Evolutionary conservation across 1,140 invertebrate species (phyloP), one percentile per base, ranked within the genome.

Genomic region (Nebria ingens): DNA sequence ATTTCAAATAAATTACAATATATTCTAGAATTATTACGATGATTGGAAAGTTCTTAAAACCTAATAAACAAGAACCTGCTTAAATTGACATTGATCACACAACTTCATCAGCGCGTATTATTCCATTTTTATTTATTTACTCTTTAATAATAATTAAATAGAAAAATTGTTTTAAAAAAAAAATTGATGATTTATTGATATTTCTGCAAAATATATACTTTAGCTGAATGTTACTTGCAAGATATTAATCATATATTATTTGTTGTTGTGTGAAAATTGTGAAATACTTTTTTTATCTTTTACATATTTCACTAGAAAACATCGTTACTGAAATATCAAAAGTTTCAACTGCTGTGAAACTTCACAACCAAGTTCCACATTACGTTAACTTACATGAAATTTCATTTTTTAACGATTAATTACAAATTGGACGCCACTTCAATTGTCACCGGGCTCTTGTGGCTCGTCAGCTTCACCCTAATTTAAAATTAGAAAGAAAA

Each of bases 301-400:
- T 68, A 69, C 65, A 68, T 68, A 69, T 68, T 66, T 69, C 64
- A 62, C 69, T 71, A 71, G 40, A 71, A 70, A 69, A 70, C 67
- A 69, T 67, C 68, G 64, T 70, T 63, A 63, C 60, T 63, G 68
- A 69, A 69, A 68, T 71, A 69, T 69, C 68, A 68, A 69, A 68
- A 68, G 67, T 69, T 69, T 69, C 67, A 66, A 66, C 60, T 65
- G 62, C 63, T 65, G 65, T 66, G 67, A 68, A 70, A 70, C 66
- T 70, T 70, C 65, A 68, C 69, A 69, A 69, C 65, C 67, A 69
- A 68, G 69, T 71, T 71, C 65, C 66, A 67, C 65, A 68, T 68
- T 69, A 70, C 67, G 63, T 71, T 68, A 71, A 71, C 69, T 71
- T 71, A 71, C 69, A 71, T 69, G 68, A 71, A 71, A 68, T 65